Conservation (phyloP, 2,888 invertebrate species). For the Phaonia tiefii region DNA sequence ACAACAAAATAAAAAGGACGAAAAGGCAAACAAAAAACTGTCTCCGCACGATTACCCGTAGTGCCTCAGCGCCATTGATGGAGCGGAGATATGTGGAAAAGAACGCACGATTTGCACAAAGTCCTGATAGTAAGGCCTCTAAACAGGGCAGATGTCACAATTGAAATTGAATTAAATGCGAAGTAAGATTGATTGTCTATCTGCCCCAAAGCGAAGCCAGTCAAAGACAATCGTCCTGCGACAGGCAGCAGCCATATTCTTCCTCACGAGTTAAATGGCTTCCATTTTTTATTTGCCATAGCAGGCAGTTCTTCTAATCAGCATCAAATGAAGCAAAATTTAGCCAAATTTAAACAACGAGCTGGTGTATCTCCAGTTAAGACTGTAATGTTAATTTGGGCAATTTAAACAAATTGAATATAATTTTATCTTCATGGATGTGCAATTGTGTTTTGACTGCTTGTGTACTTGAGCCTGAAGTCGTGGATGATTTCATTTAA, state of each 20-base stretch:
- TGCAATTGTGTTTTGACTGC: slow-evolving; percentile 40
- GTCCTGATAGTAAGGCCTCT: slow-evolving; percentile 61
- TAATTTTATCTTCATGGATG: slow-evolving; percentile 38
- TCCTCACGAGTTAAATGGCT: neutral
- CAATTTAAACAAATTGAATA: slow-evolving; percentile 65
- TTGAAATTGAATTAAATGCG: slow-evolving; percentile 80
- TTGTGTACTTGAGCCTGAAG: neutral
- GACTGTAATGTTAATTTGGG: slow-evolving; percentile 56
- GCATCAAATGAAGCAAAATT: slow-evolving; percentile 58
- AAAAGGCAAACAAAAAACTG: slow-evolving; percentile 64
- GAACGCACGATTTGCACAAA: slow-evolving; percentile 50
- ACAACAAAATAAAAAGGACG: slow-evolving; percentile 33
- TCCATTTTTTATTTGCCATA: neutral
- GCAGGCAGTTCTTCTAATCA: slow-evolving; percentile 44
- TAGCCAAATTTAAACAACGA: slow-evolving; percentile 38
- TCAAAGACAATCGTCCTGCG: slow-evolving; percentile 41
- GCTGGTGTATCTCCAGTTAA: slow-evolving; percentile 6
- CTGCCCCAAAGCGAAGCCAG: neutral
- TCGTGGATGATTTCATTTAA: slow-evolving; percentile 25
- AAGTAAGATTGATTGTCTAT: slow-evolving; percentile 78
- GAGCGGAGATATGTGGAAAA: slow-evolving; percentile 57
- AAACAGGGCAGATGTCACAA: slow-evolving; percentile 80
- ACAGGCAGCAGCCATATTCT: neutral
- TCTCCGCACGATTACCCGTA: slow-evolving; percentile 63
- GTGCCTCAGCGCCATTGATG: slow-evolving; percentile 59